Percentiles rank a stretch among this genome's conserved stretches.
Evolutionary conservation across 2,113 vertebrate species (phyloP).

Genomic region (Zeus faber): DNA sequence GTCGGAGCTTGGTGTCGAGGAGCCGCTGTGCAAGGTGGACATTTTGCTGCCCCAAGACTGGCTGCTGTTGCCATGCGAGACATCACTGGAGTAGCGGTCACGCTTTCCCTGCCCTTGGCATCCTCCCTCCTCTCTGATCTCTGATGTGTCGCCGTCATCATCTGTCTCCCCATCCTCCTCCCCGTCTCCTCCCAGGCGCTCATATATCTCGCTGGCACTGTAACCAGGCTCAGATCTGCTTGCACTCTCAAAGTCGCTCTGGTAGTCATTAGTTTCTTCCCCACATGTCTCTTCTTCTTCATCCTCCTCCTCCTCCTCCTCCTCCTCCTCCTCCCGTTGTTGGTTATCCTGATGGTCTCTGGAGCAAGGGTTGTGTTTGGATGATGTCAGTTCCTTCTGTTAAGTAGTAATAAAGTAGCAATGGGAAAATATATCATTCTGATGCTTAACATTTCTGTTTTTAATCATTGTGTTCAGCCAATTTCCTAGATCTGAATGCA

Average conservation of each 20-base stretch:
- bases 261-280: constrained; percentile 38
- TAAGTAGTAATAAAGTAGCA: background rate
- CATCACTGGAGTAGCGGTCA: constrained; percentile 15
- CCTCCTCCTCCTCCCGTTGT: background rate
- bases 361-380: too few species aligned
- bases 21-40: constrained; percentile 1
- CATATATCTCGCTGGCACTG: constrained; percentile 69
- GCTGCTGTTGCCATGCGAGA: constrained; percentile 20
- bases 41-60: constrained; percentile 4
- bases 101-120: background rate
- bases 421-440: background rate
- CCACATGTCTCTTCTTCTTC: background rate
- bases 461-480: background rate
- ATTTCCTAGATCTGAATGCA: too few species aligned
- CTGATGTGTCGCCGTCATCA: constrained; percentile 4
- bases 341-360: background rate
- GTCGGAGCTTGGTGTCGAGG: constrained; percentile 18
- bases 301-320: background rate
- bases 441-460: background rate
- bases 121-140: constrained; percentile 7
- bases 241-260: constrained; percentile 74
- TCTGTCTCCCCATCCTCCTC: background rate
- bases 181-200: constrained; percentile 54
- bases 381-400: background rate
- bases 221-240: constrained; percentile 39